A percentile compares a stretch with the other conserved stretches of the same genome.
Evolutionary conservation across 23 tunicate genomes (phyloP).

Genomic region (Clavelina lepadiformis): DNA sequence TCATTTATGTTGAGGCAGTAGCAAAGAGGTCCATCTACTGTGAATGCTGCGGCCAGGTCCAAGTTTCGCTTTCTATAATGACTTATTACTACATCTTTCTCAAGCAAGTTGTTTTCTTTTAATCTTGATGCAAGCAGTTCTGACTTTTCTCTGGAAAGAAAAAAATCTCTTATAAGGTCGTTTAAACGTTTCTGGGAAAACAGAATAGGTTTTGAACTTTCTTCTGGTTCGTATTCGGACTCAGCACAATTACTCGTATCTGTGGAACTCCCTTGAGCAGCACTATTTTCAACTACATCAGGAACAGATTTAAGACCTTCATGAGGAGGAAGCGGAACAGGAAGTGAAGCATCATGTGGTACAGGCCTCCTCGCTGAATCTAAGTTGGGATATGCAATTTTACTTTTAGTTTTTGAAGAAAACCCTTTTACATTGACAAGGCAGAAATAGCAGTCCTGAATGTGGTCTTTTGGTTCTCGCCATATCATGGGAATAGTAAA

Average conservation of each 20-base stretch:
- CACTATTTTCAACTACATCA: conserved; percentile 14
- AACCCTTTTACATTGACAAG: conserved; percentile 21
- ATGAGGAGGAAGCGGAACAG: conserved; percentile 25
- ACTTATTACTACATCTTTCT: conserved; percentile 11
- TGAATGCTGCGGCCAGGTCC: conserved; percentile 14
- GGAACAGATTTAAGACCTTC: conserved; percentile 8
- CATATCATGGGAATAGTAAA: conserved; percentile 18
- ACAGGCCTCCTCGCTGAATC: conserved; percentile 27
- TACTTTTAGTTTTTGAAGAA: conserved; percentile 8
- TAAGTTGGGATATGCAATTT: conserved; percentile 21
- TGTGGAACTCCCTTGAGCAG: conserved; percentile 10
- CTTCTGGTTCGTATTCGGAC: conserved; percentile 10
- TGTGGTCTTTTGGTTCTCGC: conserved; percentile 10
- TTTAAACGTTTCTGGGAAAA: conserved; percentile 12
- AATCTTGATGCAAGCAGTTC: conserved; percentile 25
- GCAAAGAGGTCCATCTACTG: conserved; percentile 18
- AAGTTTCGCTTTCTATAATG: conserved; percentile 17
- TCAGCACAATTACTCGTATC: no score
- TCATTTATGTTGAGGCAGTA: no score
- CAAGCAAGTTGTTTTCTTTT: conserved; percentile 15
- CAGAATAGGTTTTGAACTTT: conserved; percentile 21
- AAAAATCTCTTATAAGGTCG: conserved; percentile 9
- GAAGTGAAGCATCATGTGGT: conserved; percentile 13
- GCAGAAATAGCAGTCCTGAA: conserved; percentile 15
- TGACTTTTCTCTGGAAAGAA: conserved; percentile 19